phyloP scores from a whole-genome alignment of 1,140 invertebrate genomes.

The Bicyclus anynana region DNA sequence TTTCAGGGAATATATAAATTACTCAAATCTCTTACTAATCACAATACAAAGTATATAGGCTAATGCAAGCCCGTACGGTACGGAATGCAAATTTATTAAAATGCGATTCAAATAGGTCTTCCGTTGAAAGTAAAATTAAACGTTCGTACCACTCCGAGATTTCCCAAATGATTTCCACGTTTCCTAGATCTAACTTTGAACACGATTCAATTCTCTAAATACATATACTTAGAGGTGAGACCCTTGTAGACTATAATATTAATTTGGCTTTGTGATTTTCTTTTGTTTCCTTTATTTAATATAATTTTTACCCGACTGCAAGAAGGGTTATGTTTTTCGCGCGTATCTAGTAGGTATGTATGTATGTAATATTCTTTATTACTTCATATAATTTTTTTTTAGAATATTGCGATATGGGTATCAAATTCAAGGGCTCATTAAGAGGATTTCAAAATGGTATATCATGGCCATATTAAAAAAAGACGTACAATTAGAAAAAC shows the following conservation, averaged over 20 bases:
- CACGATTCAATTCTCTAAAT: background rate
- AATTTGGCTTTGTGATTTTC: too few species aligned
- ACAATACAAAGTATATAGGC: background rate
- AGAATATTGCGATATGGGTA: too few species aligned
- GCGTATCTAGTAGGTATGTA: too few species aligned
- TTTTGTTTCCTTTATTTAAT: too few species aligned
- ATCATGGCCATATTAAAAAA: too few species aligned
- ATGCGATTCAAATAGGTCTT: slow-evolving; percentile 11
- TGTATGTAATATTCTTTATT: too few species aligned
- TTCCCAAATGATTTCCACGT: slow-evolving; percentile 13
- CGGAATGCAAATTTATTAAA: slow-evolving; percentile 10
- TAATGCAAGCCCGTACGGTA: background rate
- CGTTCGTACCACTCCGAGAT: slow-evolving; percentile 8
- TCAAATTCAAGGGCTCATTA: too few species aligned
- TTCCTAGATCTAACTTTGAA: background rate
- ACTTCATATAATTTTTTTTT: too few species aligned
- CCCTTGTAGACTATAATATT: background rate
- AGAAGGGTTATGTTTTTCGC: too few species aligned
- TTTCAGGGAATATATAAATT: background rate
- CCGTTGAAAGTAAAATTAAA: slow-evolving; percentile 10
- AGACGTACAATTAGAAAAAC: too few species aligned
- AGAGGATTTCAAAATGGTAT: too few species aligned
- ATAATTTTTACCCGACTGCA: too few species aligned
- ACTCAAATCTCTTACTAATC: background rate
- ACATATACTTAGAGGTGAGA: background rate